phyloP scores from a whole-genome alignment of 2,797 vertebrate genomes.

The Hypotaenidia okinawae region DNA sequence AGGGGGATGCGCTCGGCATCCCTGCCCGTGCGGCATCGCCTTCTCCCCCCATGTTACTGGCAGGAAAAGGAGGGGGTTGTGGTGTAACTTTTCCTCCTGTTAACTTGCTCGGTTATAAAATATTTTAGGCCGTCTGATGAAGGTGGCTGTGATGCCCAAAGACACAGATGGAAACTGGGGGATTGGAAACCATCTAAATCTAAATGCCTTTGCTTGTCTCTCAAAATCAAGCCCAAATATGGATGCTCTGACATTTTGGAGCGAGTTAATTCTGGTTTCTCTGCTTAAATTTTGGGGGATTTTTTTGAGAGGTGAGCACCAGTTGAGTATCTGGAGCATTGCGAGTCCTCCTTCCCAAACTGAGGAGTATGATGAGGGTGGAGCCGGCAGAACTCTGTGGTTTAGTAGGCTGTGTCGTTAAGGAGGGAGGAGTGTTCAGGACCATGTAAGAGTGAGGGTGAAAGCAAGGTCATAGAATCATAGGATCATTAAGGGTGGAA shows the following conservation, averaged over 20 bases:
- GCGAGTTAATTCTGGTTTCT: not conserved
- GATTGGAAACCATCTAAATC: not conserved
- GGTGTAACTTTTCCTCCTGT: not conserved
- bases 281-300: not conserved
- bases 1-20: not conserved
- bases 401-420: not conserved
- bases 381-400: not conserved
- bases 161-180: not conserved
- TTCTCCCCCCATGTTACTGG: not conserved
- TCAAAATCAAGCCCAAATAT: not conserved
- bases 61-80: not conserved
- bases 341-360: not conserved
- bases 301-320: not conserved
- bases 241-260: not conserved
- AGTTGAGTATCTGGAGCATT: not conserved
- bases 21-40: rapidly evolving
- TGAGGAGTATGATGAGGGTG: rapidly evolving
- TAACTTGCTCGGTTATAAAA: not conserved
- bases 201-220: not conserved
- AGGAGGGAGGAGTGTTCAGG: rapidly evolving
- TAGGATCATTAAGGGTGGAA: too few relatives aligned
- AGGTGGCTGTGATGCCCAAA: not conserved
- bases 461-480: not conserved
- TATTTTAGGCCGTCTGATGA: not conserved
- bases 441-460: not conserved